Base-by-base conservation (phyloP, 2,113 vertebrate genomes). In the Sapajus apella region DNA sequence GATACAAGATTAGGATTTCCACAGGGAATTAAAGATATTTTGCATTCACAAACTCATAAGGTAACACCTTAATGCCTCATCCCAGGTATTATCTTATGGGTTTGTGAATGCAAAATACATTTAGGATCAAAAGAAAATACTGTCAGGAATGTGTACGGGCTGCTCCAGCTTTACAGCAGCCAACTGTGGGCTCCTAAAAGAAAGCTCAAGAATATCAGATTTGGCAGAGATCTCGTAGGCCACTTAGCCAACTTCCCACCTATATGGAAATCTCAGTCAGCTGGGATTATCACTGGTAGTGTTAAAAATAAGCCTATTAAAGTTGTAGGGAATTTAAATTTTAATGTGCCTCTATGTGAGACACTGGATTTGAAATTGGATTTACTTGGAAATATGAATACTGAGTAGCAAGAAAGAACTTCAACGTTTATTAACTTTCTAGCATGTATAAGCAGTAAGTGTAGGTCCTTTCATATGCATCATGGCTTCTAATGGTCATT, bases 381-480 rank as follows among this genome's bases (percentile, higher is more conserved):
- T 93, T 93, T 93, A 23, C 50, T 91, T 64, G 55, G 47, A 83
- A 90, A 47, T 56, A 70, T 50, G 82, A 91, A 80, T 87, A 91
- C 35, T 72, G 87, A 86, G 43, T 30, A 72, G 35, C 30, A 79
- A 50, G 72, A 37, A 90, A 58, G 37, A 30, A 70, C 25, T 85
- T 21, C 32, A 58, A 13, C 11, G 8, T 50, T 64, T 82, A 14
- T 32, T 79, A 50, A 70, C 81, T 84, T 79, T 45, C 55, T 88
- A 10, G 56, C 1, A 1, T 13, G 17, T 32, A 27, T 8, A 73
- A 87, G 68, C 32, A 30, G 45, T 23, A 47, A 68, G 55, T 25
- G 2, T 40, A 68, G 37, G 25, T 8, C 30, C 35, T 58, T 82
- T 66, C 45, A 2, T 23, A 12, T 37, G 14, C 47, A 30, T 35